Evolutionary conservation across 2,113 vertebrate species (phyloP).

Genomic region (Ornithorhynchus anatinus): DNA sequence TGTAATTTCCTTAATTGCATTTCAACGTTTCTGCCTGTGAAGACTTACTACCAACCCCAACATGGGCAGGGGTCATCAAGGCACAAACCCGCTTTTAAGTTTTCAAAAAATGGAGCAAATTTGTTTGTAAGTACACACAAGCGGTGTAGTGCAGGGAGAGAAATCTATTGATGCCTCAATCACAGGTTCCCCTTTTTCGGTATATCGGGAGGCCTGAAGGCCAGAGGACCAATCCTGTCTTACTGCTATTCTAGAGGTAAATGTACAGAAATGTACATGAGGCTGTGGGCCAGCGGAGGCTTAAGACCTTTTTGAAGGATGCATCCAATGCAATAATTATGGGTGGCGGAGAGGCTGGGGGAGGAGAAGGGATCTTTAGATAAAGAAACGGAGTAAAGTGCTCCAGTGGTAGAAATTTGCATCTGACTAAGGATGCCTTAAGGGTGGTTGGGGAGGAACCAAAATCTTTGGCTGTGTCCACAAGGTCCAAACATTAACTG

Average conservation of each 20-base stretch:
- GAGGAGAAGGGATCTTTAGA: neutral
- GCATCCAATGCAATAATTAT: too few species aligned
- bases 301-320: neutral
- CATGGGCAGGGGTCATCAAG: constrained; percentile 46
- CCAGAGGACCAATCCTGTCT: constrained; percentile 6
- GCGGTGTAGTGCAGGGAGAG: constrained; percentile 31
- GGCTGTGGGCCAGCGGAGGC: constrained; percentile 20
- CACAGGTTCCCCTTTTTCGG: constrained; percentile 15
- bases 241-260: neutral
- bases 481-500: neutral
- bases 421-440: neutral
- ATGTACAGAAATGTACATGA: constrained; percentile 14
- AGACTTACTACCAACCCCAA: constrained; percentile 23
- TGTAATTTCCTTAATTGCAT: constrained; percentile 31
- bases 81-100: constrained; percentile 54
- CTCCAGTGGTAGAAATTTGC: constrained; percentile 30
- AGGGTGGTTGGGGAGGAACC: neutral
- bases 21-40: constrained; percentile 32
- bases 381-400: constrained; percentile 37
- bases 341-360: too few species aligned
- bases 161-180: neutral
- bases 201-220: constrained; percentile 2
- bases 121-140: constrained; percentile 15
- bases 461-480: constrained; percentile 54
- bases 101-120: constrained; percentile 25